Base-by-base conservation (phyloP, 2,113 vertebrate species). In the Phodopus roborovskii region DNA sequence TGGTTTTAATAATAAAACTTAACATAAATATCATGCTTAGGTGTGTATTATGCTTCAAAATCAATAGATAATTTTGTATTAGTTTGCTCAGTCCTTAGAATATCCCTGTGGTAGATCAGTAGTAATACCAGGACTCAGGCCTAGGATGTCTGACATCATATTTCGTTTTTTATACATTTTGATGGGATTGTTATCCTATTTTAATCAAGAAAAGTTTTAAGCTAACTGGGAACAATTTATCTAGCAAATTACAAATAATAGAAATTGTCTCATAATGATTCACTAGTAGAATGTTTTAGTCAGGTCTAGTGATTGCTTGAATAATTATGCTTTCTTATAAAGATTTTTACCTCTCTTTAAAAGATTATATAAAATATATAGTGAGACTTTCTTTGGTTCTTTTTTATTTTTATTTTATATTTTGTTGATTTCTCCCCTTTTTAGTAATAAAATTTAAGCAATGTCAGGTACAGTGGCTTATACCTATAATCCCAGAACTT, bases 121-220 rank as follows among this genome's bases (percentile, higher is more conserved):
- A 48, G 26, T 92, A 91, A 96, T 75, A 36, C 24, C 71, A 42
- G 50, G 33, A 90, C 16, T 90, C 60, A 94, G 81, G 64, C 11
- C 26, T 91, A 33, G 45, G 19, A 86, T 92, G 16, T 85, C 64
- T 84, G 45, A 45, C 33, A 58, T 82, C 26, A 95, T 3, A 74
- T 97, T 95, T 94, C 17, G 64, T 60, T 12, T 79, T 95, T n/a
- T 92, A 79, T 88, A 56, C 26, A 6, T 60, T 33, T 68, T 97
- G 22, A 77, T 68, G 42, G 19, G 28, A 5, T 92, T 94, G 24
- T 62, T 93, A 45, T 36, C 45, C n/a, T 50, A 28, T 48, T 92
- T 95, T 93, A 90, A 73, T 86, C n/a, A 86, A 2, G 88, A n/a
- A n/a, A n/a, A n/a, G n/a, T n/a, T 94, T 94, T 91, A 39, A 95